Conservation (phyloP, 2,888 invertebrate genomes). For the Eilema depressum region DNA sequence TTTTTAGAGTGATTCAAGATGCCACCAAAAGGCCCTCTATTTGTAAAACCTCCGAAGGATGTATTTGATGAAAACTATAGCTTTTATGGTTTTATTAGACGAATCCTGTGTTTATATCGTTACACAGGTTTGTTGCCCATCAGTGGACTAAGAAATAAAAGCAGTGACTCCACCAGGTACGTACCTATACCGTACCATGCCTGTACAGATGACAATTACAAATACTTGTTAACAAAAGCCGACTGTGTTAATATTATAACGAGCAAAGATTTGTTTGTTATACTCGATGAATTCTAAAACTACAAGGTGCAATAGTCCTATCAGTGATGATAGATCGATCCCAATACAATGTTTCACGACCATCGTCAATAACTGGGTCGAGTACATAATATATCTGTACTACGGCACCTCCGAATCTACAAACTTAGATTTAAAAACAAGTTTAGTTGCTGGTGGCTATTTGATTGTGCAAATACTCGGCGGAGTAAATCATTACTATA, state of each 20-base stretch:
- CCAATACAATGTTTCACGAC: too few species aligned
- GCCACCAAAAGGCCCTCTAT: background rate
- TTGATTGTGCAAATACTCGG: too few species aligned
- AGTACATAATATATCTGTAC: too few species aligned
- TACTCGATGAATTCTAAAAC: too few species aligned
- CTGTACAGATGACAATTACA: background rate
- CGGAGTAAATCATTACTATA: background rate
- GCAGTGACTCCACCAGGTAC: slow-evolving; percentile 6
- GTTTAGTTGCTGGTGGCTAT: too few species aligned
- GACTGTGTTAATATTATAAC: too few species aligned
- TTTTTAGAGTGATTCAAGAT: background rate
- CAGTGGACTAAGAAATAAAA: background rate
- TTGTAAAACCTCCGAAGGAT: background rate
- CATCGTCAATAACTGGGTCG: too few species aligned
- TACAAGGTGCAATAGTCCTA: too few species aligned
- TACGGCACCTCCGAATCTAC: too few species aligned
- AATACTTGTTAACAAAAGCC: background rate
- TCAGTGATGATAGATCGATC: too few species aligned
- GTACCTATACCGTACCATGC: background rate
- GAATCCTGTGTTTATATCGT: slow-evolving; percentile 2
- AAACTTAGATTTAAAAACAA: too few species aligned
- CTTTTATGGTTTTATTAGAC: slow-evolving; percentile 11
- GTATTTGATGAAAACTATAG: background rate
- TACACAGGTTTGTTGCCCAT: slow-evolving; percentile 1
- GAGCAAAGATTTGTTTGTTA: too few species aligned